These are phyloP conservation scores for Tipula lateralis DNA, from an alignment of 2,888 invertebrate genomes.

Conservation along the genomic window DNA sequence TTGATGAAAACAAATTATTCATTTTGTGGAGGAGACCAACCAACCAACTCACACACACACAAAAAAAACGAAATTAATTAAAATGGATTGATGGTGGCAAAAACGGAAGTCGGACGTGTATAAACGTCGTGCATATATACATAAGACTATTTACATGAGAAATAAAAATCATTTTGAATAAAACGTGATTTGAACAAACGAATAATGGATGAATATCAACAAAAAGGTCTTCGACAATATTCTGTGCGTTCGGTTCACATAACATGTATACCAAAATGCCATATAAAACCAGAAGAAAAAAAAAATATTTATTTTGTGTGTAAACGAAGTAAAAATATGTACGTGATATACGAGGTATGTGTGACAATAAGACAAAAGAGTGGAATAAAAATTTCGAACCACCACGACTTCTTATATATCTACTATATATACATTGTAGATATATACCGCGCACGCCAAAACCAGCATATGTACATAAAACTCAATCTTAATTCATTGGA, in stretches of 20 bases:
- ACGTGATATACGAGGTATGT: conserved; percentile 19
- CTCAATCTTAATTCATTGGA: conserved; percentile 24
- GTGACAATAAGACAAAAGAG: conserved; percentile 13
- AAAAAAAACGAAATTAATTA: background rate
- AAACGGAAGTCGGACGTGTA: background rate
- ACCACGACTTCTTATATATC: background rate
- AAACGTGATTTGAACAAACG: background rate
- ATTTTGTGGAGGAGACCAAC: background rate
- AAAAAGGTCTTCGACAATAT: background rate
- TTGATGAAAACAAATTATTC: background rate
- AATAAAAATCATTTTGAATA: conserved; percentile 19
- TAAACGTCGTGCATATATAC: background rate
- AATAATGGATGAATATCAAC: background rate
- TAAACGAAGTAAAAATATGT: background rate
- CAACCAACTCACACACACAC: no score
- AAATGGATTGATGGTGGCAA: background rate
- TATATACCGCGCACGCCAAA: conserved; percentile 3
- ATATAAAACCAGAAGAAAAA: background rate
- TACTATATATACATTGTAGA: background rate
- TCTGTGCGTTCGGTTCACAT: background rate
- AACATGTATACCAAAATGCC: background rate
- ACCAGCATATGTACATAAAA: conserved; percentile 12
- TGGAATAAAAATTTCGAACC: background rate
- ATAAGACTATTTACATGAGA: background rate
- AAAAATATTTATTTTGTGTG: background rate